Evolutionary conservation across 2,113 vertebrate genomes (phyloP), one percentile per base, ranked within the genome.

Genomic region (Marmota flaviventris): DNA sequence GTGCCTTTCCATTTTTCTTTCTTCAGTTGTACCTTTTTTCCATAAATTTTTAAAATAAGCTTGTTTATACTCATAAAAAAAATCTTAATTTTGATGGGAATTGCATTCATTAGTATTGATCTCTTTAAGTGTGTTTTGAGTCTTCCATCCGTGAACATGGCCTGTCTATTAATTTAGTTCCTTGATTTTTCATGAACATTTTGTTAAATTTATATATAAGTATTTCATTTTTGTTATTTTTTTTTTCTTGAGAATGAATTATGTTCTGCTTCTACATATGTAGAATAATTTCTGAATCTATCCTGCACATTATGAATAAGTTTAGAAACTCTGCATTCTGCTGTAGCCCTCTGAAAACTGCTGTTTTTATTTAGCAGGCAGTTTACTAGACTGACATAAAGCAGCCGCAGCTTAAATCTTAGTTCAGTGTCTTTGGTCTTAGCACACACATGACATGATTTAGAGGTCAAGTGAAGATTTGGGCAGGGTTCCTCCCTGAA

Each of bases 121-220:
- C 18, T 53, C n/a, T 73, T 92, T 32, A 69, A 20, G n/a, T 63
- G 3, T 45, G 7, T 56, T 51, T 51, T 75, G 25, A 87, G 79
- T 76, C 37, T 91, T 75, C 56, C 4, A 45, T 53, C 42, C 29
- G 17, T 56, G 81, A 96, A 81, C 29, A 45, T 48, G 10, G 63
- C 37, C 37, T 86, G 2, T 73, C 27, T 53, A 0, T 72, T 70
- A 58, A 27, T 67, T 39, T 83, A 69, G 45, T 20, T 91, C 27
- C 82, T 91, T 67, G 17, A 83, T 93, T 83, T 84, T 96, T 96
- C 72, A 72, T 93, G 29, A 78, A 1, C 70, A 85, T 72, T 77
- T 78, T 89, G 5, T 51, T n/a, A 72, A 37, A 16, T 70, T 87
- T 87, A 56, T 61, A 27, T 70, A 8, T 73, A 63, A 84, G 39